These are phyloP conservation scores for Agapornis canus DNA, from an alignment of 2,797 vertebrate genomes.

Conservation along the genomic window DNA sequence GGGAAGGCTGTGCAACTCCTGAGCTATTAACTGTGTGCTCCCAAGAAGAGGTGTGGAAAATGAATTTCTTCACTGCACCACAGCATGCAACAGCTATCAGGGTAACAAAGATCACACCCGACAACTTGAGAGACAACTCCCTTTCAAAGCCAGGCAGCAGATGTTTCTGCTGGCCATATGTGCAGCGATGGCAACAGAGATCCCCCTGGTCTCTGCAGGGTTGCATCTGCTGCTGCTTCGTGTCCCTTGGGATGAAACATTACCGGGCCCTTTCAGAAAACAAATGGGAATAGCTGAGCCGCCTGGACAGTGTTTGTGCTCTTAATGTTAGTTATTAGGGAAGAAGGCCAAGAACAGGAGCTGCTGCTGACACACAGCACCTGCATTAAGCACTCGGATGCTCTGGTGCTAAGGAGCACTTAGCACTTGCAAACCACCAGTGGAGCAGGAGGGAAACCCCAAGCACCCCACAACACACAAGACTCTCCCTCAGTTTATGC, in stretches of 20 bases:
- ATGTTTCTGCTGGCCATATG: neutral
- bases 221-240: neutral
- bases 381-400: neutral
- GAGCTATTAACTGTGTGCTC: neutral
- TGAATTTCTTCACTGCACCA: neutral
- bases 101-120: neutral
- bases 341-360: neutral
- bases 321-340: neutral
- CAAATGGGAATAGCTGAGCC: neutral
- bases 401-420: neutral
- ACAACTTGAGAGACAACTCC: neutral
- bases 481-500: neutral
- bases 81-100: neutral
- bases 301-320: neutral
- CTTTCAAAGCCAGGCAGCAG: neutral
- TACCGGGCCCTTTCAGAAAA: neutral
- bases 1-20: neutral
- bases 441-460: neutral
- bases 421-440: neutral
- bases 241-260: neutral
- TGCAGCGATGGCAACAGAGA: neutral
- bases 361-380: neutral
- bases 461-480: neutral
- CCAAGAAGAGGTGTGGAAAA: neutral
- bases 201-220: neutral